phyloP scores from a whole-genome alignment of 2,113 vertebrate species.

The Baryphthengus martii region DNA sequence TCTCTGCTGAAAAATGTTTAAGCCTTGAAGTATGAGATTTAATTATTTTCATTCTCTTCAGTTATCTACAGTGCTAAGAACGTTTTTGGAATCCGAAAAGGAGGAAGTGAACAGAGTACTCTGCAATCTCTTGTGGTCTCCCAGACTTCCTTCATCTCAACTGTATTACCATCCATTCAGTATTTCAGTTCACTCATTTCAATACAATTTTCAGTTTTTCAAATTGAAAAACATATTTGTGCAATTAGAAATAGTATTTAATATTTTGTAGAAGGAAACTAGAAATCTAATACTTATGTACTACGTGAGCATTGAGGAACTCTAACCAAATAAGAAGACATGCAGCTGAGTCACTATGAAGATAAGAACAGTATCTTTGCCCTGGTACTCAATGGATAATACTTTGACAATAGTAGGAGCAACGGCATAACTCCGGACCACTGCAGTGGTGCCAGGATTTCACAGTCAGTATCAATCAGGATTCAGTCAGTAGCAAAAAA shows the following conservation, averaged over 20 bases:
- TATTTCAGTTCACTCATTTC: background rate
- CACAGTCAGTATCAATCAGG: background rate
- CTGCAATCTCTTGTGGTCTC: background rate
- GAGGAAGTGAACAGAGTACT: background rate
- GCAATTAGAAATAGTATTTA: background rate
- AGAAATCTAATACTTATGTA: background rate
- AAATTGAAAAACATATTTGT: background rate
- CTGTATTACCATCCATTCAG: background rate
- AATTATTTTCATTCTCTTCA: background rate
- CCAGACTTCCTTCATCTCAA: background rate
- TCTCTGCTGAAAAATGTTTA: background rate
- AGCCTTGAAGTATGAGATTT: background rate
- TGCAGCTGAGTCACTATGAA: background rate
- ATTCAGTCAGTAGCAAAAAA: background rate
- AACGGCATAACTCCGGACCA: background rate
- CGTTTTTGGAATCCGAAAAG: background rate
- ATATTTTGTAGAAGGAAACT: background rate
- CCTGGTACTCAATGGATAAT: background rate
- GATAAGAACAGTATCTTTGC: background rate
- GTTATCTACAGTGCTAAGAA: background rate
- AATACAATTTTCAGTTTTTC: background rate
- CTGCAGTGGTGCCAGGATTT: background rate
- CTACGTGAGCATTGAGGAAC: background rate
- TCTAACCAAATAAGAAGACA: background rate
- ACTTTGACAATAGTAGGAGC: background rate